Base-by-base conservation (phyloP, 2,888 invertebrate genomes). In the Phyllotreta striolata region DNA sequence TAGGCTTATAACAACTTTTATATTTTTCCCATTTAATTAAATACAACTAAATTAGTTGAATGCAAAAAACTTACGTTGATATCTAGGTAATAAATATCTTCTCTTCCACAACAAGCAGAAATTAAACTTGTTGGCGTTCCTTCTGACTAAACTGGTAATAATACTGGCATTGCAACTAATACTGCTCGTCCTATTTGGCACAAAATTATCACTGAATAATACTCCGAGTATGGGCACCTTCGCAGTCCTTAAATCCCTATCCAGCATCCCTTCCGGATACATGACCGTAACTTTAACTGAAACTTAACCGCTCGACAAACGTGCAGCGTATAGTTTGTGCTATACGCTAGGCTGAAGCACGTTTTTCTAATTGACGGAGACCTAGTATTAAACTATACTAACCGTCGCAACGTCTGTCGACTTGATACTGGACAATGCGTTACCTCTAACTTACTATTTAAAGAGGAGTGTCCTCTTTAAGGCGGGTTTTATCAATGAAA, bases 181-280 rank as follows among this genome's bases (percentile, higher is more conserved):
- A 41, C 38, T 14, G 60, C 46, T 39, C 8, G 43, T 63, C 7
- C 47, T 63, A 56, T 65, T 63, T 62, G 64, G 66, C 71, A 67
- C 69, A 61, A 56, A 39, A 8, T 58, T 68, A 66, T 69, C 68
- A 68, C 63, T 57, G 12, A 43, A 65, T 55, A 46, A 13, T 34
- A 60, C 64, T 49, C 65, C 65, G 7, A n/a, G 39, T 10, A 60
- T 12, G 9, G 52, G 35, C 46, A 68, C 56, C 67, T 79, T 80
- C 14, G 79, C 78, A 38, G 81, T 81, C 66, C 81, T 77, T 70
- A 78, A 78, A 66, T 81, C 81, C 40, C 81, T 74, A 59, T 80
- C 79, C 57, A 81, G 70, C 80, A 81, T 81, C 46, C 81, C 80
- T 55, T 69, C 72, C 44, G 77, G 62, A 59, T 66, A 55, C 55